These are phyloP conservation scores for Arizona elegans DNA, from an alignment of 2,113 vertebrate genomes.

Conservation along the genomic window DNA sequence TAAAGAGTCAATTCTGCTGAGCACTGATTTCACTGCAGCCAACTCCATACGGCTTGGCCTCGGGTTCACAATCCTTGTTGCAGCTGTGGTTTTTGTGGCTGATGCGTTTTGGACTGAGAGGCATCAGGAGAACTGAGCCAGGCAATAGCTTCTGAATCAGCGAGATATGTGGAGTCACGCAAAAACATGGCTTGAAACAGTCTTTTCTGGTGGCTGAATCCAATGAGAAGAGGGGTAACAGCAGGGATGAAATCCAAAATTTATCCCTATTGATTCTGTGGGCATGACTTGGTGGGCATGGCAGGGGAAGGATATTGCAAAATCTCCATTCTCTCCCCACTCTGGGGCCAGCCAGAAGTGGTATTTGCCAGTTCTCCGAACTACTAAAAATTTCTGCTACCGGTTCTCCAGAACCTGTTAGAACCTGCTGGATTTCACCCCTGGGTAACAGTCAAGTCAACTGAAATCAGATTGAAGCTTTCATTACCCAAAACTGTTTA, in stretches of 20 bases:
- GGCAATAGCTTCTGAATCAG: background rate
- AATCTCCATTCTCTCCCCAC: too few species aligned
- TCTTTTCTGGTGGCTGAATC: background rate
- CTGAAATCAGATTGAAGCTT: background rate
- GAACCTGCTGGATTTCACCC: too few species aligned
- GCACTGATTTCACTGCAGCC: background rate
- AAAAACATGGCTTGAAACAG: background rate
- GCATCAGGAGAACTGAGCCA: background rate
- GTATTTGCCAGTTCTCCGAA: too few species aligned
- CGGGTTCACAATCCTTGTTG: background rate
- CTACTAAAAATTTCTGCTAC: too few species aligned
- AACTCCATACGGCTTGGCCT: background rate
- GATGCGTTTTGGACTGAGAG: background rate
- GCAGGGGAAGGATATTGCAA: too few species aligned
- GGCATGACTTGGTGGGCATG: too few species aligned
- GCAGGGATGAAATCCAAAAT: too few species aligned
- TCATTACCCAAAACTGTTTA: background rate
- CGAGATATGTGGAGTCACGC: background rate
- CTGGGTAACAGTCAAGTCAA: too few species aligned
- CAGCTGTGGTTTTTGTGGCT: background rate
- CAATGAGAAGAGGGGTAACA: background rate
- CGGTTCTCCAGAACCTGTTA: too few species aligned
- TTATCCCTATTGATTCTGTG: too few species aligned
- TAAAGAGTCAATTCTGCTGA: background rate
- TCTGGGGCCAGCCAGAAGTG: too few species aligned